Evolutionary conservation across 2,888 invertebrate genomes (phyloP).

Genomic region (Oligia strigilis): DNA sequence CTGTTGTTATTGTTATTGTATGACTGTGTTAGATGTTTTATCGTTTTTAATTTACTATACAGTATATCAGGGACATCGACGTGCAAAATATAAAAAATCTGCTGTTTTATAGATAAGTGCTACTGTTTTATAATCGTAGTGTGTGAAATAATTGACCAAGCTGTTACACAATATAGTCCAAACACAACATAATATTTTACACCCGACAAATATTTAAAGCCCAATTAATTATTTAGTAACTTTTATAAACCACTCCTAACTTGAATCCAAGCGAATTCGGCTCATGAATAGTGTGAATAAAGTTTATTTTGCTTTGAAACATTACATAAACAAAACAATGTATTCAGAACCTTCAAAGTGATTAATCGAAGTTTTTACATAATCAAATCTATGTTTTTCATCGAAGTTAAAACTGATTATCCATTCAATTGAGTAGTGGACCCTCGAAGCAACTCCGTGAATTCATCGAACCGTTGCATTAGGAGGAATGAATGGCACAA

Average conservation of each 20-base stretch:
- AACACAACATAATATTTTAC: slow-evolving; percentile 1
- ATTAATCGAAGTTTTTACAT: slow-evolving; percentile 43
- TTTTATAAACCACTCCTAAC: slow-evolving; percentile 28
- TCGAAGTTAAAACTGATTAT: slow-evolving; percentile 51
- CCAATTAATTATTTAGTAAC: slow-evolving; percentile 2
- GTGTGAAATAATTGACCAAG: neutral
- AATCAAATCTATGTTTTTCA: slow-evolving; percentile 47
- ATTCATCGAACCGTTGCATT: slow-evolving; percentile 52
- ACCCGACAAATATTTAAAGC: slow-evolving; percentile 2
- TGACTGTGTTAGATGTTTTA: slow-evolving; percentile 8
- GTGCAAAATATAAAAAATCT: too few species aligned
- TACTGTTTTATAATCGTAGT: too few species aligned
- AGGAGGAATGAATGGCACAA: slow-evolving; percentile 57
- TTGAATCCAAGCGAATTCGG: slow-evolving; percentile 8
- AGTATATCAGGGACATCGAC: too few species aligned
- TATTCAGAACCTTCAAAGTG: slow-evolving; percentile 14
- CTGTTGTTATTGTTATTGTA: slow-evolving; percentile 30
- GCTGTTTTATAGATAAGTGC: too few species aligned
- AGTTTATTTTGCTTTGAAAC: slow-evolving; percentile 15
- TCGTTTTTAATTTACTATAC: neutral
- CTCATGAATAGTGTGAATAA: slow-evolving; percentile 8
- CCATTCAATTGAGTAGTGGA: slow-evolving; percentile 35
- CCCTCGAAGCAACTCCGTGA: slow-evolving; percentile 19
- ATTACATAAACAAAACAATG: slow-evolving; percentile 20
- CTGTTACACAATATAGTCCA: neutral